Evolutionary conservation across 1,140 invertebrate species (phyloP), one percentile per base, ranked within the genome.

Genomic region (Limonius californicus): DNA sequence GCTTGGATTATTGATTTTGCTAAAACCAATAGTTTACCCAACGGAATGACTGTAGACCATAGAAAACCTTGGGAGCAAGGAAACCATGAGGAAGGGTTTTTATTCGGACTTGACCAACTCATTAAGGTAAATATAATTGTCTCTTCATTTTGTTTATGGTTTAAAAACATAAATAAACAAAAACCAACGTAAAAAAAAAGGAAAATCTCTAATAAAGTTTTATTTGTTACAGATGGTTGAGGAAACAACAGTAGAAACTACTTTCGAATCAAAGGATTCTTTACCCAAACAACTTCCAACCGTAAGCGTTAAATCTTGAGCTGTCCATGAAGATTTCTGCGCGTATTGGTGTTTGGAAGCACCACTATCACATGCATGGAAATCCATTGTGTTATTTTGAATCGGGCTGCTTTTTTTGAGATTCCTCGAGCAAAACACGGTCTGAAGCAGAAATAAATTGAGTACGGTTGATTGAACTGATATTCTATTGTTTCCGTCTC

Each of bases 1-100:
- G 90, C 90, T 1, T 98, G 95, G 95, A 81, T 98, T 62, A 98
- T 98, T 59, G 96, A 98, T 74, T 98, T 98, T 80, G 95, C 92
- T 12, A 98, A 98, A 73, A 95, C 92, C 0, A 81, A 87, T 12
- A 81, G 83, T 47, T 78, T 97, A 21, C 90, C 93, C 0, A 80
- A 86, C 21, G 86, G 85, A 11, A 68, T 86, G 11, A 80, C 74
- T 54, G 82, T 97, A 1, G 86, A 86, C 55, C 95, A 98, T 74
- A 81, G 91, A 47, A 79, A 76, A 11, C 76, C 82, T 20, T 98
- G 95, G 95, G 73, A 83, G 35, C 86, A 91, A 66, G 95, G 95
- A 11, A 98, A 97, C 73, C 91, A 95, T 68, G 95, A 98, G 78
- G 95, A 98, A 77, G 95, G 95, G 6, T 92, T 97, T 69, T 81